Base-by-base conservation (phyloP, 2,888 invertebrate genomes). In the Ennomos quercinarius region DNA sequence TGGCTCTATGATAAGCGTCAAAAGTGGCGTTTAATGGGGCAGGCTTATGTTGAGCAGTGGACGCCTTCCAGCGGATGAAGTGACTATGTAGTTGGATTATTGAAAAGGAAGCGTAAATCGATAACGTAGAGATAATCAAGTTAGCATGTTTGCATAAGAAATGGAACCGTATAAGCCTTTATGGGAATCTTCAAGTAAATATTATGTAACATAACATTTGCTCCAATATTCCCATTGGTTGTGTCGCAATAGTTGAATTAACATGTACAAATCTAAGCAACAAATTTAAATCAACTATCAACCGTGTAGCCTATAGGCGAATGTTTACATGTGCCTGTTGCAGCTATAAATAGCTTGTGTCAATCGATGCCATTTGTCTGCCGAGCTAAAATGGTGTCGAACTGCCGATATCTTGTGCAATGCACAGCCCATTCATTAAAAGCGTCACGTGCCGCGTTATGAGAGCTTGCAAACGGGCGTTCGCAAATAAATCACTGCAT, bases 291-390 rank as follows among this genome's bases (percentile, higher is more conserved):
- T 41, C 43, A 40, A n/a, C 13, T 53, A 51, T 52, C 52, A 35
- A 2, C 11, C 37, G 51, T 12, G 4, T 27, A 27, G 27, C 17
- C 49, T 45, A 46, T 35, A 57, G 13, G 46, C 40, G 12, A 40
- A 50, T 46, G 57, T 50, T 48, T 42, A 42, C 58, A 39, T 62
- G 53, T 60, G 58, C 64, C 55, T 43, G 40, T 73, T 72, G 67
- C 65, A 66, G 72, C 82, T 83, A 86, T 72, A 77, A 74, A 80
- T 86, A 86, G 84, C 67, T 10, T 48, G 69, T 83, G 83, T 84
- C 83, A 85, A 86, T 84, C 81, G 81, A 68, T 76, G 76, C 73
- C 80, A 76, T 81, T 81, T 77, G 81, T 81, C 79, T 77, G 72
- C 64, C 60, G 68, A 70, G 73, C 78, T 78, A 77, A 75, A 85